phyloP scores from a whole-genome alignment of 2,797 vertebrate genomes.

The Cichlasoma orientale region DNA sequence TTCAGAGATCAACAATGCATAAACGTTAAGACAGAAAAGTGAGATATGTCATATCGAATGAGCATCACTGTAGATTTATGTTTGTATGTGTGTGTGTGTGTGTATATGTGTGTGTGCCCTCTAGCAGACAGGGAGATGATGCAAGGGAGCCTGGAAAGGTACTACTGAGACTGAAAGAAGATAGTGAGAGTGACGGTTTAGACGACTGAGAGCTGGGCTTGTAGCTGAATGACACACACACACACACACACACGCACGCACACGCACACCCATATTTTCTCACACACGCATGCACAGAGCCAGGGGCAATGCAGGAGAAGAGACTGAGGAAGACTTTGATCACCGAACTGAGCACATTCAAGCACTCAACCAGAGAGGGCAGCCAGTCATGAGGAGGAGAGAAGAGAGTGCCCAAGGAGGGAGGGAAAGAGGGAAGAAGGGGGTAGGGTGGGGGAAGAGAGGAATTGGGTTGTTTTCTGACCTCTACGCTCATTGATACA shows the following conservation, averaged over 20 bases:
- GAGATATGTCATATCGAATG: slow-evolving; percentile 62
- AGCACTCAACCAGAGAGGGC: slow-evolving; percentile 79
- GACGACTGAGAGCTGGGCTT: slow-evolving; percentile 60
- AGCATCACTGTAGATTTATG: slow-evolving; percentile 46
- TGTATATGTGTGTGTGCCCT: slow-evolving; percentile 46
- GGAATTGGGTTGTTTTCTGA: slow-evolving; percentile 64
- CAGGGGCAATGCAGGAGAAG: slow-evolving; percentile 75
- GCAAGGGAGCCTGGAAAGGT: slow-evolving; percentile 64
- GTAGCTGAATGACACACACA: slow-evolving; percentile 55
- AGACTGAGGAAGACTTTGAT: slow-evolving; percentile 82
- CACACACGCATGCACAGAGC: slow-evolving; percentile 47
- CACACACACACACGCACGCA: slow-evolving; percentile 35
- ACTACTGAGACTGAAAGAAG: slow-evolving; percentile 66
- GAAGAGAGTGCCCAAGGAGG: slow-evolving; percentile 54
- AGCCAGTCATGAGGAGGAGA: slow-evolving; percentile 74
- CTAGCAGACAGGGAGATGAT: slow-evolving; percentile 64
- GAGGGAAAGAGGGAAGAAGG: not conserved
- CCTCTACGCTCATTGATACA: slow-evolving; percentile 73
- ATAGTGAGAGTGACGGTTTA: slow-evolving; percentile 66
- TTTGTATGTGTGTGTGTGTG: slow-evolving; percentile 20
- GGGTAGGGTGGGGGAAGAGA: slow-evolving; percentile 2
- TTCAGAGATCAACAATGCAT: slow-evolving; percentile 64
- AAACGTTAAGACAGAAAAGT: slow-evolving; percentile 52
- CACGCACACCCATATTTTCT: slow-evolving; percentile 10
- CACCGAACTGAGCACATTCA: slow-evolving; percentile 78